phyloP scores from a whole-genome alignment of 2,888 invertebrate genomes.

The Drosophila macrospina region DNA sequence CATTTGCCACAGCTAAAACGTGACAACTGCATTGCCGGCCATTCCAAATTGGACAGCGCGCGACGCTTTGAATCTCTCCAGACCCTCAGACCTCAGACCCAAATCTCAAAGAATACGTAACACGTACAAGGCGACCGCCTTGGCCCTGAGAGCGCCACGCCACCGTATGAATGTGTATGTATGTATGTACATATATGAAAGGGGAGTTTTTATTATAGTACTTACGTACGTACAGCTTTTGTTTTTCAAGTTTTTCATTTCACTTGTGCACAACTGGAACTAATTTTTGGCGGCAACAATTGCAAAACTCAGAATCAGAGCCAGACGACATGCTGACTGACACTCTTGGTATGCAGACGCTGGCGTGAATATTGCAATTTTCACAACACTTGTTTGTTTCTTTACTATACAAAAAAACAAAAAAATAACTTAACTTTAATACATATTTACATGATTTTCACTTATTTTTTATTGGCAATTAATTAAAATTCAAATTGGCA shows the following conservation, averaged over 20 bases:
- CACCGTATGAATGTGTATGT: conserved; percentile 11
- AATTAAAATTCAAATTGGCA: conserved; percentile 1
- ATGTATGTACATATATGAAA: not conserved
- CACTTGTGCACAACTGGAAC: conserved; percentile 78
- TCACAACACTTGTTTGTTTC: conserved; percentile 44
- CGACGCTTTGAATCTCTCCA: conserved; percentile 29
- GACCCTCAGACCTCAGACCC: conserved; percentile 1
- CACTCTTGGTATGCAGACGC: conserved; percentile 62
- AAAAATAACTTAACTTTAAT: too few species aligned
- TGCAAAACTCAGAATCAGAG: conserved; percentile 30
- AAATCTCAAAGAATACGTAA: conserved; percentile 18
- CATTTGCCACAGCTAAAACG: conserved; percentile 74
- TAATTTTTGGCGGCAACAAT: conserved; percentile 72
- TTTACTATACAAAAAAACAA: too few species aligned
- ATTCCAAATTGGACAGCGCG: conserved; percentile 53
- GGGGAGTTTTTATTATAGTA: conserved; percentile 17
- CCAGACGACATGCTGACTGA: conserved; percentile 71
- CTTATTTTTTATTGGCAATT: not conserved
- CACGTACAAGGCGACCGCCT: conserved; percentile 16
- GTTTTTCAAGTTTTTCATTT: conserved; percentile 71
- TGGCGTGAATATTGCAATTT: conserved; percentile 63
- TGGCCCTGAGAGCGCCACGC: conserved; percentile 51
- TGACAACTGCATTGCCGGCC: conserved; percentile 61
- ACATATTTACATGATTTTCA: not conserved
- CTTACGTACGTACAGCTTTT: conserved; percentile 7